Evolutionary conservation across 2,797 vertebrate genomes (phyloP).

Genomic region (Limosa lapponica): DNA sequence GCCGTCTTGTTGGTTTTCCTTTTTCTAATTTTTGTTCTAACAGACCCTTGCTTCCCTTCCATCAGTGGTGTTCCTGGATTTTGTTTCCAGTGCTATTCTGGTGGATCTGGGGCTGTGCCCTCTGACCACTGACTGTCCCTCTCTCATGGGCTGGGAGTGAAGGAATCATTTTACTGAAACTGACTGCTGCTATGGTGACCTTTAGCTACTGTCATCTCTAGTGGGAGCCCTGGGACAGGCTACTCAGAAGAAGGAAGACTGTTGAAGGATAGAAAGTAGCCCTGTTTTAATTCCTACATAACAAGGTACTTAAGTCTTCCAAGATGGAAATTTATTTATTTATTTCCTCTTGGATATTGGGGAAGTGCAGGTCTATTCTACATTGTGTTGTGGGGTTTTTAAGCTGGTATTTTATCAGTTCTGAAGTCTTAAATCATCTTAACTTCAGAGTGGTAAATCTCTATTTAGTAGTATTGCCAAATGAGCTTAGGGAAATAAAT

Average conservation of each 20-base stretch:
- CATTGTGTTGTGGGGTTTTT: neutral
- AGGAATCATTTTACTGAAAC: neutral
- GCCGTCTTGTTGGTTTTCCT: neutral
- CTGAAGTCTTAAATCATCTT: slow-evolving; percentile 36
- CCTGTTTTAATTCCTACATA: neutral
- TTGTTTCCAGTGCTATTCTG: neutral
- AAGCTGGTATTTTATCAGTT: slow-evolving; percentile 28
- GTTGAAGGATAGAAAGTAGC: neutral
- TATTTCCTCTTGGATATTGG: neutral
- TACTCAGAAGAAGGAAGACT: neutral
- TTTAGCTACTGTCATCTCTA: neutral
- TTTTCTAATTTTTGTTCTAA: neutral
- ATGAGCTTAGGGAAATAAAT: slow-evolving; percentile 45
- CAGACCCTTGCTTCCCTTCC: neutral
- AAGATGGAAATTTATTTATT: neutral
- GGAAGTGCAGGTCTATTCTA: neutral
- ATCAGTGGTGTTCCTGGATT: neutral
- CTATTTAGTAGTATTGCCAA: slow-evolving; percentile 10
- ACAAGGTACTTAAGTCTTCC: neutral
- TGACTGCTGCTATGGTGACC: neutral
- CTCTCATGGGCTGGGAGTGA: neutral
- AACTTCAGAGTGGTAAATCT: slow-evolving; percentile 22
- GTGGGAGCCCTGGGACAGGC: neutral
- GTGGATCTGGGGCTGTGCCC: neutral
- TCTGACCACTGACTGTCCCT: neutral